Evolutionary conservation across 2,797 vertebrate species (phyloP), one percentile per base, ranked within the genome.

Genomic region (Esox lucius): DNA sequence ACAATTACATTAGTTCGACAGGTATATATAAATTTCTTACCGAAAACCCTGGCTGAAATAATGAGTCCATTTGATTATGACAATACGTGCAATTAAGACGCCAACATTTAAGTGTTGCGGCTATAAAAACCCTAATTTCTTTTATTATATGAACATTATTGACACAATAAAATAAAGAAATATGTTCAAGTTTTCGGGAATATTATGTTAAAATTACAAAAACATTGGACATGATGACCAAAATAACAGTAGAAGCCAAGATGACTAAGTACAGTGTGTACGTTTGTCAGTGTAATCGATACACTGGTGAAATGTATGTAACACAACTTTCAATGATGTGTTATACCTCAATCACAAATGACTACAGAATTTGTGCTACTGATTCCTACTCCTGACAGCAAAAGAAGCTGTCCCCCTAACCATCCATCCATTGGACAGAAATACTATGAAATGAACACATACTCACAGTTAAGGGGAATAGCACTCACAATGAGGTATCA

Each of bases 291-390:
- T 12, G 8, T 39, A 39, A 5, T 39, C 35, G 1, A 39, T 8
- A 39, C 35, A 39, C 16, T 19, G 65, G 33, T 67, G 31, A 35
- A 35, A 67, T 4, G 17, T n/a, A 67, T 39, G 19, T 11, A 17
- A 67, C 16, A n/a, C 24, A 64, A 24, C 61, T 17, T 35, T 33
- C 15, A 16, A 33, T 7, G 15, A 65, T 33, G 16, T 33, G 49
- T 75, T 74, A 3, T 16, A 35, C 6, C 28, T 66, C 62, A 61
- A 79, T 59, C 74, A 78, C 83, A 68, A 65, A 80, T 68, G 83
- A 71, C n/a, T 59, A 76, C 79, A 76, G 74, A 82, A 91, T 24
- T 8, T 92, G 91, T 92, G 89, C 88, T 86, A 86, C 83, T 79
- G 78, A 87, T 80, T 79, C 81, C 80, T 86, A 82, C 78, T 24